phyloP scores from a whole-genome alignment of 2,113 vertebrate species.

The Sebastes fasciatus region DNA sequence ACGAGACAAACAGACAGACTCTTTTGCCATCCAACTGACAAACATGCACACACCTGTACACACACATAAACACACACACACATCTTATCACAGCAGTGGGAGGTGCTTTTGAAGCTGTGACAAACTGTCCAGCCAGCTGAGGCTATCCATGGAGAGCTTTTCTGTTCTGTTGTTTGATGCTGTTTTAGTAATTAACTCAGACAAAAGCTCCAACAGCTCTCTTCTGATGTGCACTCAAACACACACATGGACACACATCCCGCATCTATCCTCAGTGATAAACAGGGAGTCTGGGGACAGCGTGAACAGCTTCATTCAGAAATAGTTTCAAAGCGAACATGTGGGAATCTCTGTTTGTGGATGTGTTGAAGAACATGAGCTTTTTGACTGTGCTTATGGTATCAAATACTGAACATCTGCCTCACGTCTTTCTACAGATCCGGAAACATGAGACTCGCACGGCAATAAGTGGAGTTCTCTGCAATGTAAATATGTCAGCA shows the following conservation, averaged over 20 bases:
- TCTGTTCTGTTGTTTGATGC: conserved; percentile 64
- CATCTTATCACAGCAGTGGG: conserved; percentile 47
- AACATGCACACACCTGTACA: conserved; percentile 4
- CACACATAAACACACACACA: neutral
- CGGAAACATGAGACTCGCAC: conserved; percentile 22
- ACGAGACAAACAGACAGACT: conserved; percentile 32
- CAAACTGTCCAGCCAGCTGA: conserved; percentile 62
- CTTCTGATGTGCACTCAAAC: conserved; percentile 53
- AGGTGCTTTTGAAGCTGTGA: conserved; percentile 57
- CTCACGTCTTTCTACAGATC: neutral
- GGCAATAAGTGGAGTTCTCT: conserved; percentile 29
- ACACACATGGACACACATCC: conserved; percentile 41
- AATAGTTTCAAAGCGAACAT: conserved; percentile 26
- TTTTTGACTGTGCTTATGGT: neutral
- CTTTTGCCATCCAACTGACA: conserved; percentile 26
- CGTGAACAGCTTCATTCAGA: conserved; percentile 20
- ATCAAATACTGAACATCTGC: conserved; percentile 6
- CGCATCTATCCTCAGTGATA: conserved; percentile 56
- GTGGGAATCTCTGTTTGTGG: conserved; percentile 12
- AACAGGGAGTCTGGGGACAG: conserved; percentile 45
- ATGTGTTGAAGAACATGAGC: neutral
- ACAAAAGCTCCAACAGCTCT: conserved; percentile 62
- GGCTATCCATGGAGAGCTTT: conserved; percentile 51
- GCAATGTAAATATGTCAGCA: conserved; percentile 64
- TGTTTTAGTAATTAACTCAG: conserved; percentile 71